phyloP scores from a whole-genome alignment of 2,797 vertebrate genomes.

The Manis javanica region DNA sequence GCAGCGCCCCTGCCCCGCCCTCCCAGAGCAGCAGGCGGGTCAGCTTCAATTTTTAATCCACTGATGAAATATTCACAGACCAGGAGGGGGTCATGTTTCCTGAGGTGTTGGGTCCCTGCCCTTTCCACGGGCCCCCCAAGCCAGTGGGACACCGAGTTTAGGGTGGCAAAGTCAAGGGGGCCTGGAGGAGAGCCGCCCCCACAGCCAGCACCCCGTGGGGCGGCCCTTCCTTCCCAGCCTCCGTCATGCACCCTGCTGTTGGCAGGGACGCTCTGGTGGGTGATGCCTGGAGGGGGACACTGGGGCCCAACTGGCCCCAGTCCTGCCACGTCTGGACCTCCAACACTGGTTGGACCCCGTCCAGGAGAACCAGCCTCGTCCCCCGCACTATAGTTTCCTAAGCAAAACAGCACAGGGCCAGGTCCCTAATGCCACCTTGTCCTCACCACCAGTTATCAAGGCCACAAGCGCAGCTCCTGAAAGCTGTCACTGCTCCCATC shows the following conservation, averaged over 20 bases:
- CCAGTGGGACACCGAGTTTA: background rate
- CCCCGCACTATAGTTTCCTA: accelerated
- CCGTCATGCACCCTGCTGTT: background rate
- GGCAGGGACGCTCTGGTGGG: accelerated
- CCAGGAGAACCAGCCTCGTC: background rate
- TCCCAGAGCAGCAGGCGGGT: constrained; percentile 73
- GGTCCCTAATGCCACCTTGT: accelerated
- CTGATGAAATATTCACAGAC: constrained; percentile 86
- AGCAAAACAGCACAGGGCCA: background rate
- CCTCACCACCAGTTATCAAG: accelerated
- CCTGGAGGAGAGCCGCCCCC: background rate
- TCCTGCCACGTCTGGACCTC: accelerated
- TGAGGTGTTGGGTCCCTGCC: constrained; percentile 74
- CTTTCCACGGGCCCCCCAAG: accelerated
- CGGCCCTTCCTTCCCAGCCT: accelerated
- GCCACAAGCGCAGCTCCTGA: accelerated
- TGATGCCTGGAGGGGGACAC: accelerated
- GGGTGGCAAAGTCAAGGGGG: accelerated
- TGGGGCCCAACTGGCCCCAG: background rate
- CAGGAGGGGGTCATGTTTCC: constrained; percentile 83
- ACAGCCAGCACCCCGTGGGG: background rate
- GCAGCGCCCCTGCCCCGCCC: constrained; percentile 59
- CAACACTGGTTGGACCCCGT: accelerated
- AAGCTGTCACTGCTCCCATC: accelerated
- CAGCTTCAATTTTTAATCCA: constrained; percentile 87